Percentiles rank a stretch among this genome's conserved stretches.
Conservation (phyloP, 30 jellyfish, hydroid and myxozoan genomes). For the Rhopilema esculentum region DNA sequence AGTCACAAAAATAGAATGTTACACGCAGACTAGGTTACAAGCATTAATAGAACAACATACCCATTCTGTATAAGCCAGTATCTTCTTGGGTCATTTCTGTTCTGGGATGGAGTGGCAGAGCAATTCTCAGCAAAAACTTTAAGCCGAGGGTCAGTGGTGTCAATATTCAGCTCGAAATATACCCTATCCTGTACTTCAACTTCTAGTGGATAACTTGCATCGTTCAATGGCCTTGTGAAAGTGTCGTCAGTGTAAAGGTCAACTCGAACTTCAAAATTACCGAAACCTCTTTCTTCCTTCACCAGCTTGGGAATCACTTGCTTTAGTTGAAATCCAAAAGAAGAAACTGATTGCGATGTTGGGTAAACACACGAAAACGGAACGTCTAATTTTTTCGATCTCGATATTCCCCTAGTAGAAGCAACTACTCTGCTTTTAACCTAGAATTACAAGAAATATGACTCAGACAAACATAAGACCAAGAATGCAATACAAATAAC, state of each 20-base stretch:
- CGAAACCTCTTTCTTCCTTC: constrained; percentile 84
- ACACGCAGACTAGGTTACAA: no score
- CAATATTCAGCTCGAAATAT: constrained; percentile 80
- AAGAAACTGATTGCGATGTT: constrained; percentile 78
- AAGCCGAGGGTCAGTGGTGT: constrained; percentile 72
- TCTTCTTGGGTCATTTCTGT: constrained; percentile 61
- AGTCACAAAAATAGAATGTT: no score
- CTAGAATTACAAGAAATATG: constrained; percentile 16
- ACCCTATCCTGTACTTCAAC: constrained; percentile 80
- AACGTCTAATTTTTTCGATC: constrained; percentile 61
- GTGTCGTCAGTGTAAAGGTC: constrained; percentile 60
- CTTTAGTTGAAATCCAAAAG: constrained; percentile 77
- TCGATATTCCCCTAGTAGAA: constrained; percentile 34
- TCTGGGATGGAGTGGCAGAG: constrained; percentile 82
- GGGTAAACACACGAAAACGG: constrained; percentile 90
- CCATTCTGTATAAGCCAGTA: constrained; percentile 76
- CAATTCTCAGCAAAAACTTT: constrained; percentile 83
- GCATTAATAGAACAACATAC: constrained; percentile 65
- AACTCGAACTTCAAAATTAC: constrained; percentile 64
- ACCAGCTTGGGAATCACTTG: constrained; percentile 67
- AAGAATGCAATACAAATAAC: background rate
- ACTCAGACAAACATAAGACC: no score
- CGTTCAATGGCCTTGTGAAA: constrained; percentile 46
- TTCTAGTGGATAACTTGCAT: constrained; percentile 69
- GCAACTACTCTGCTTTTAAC: constrained; percentile 56